These are phyloP conservation scores for Ylistrum balloti DNA, from an alignment of 1,140 invertebrate species.

Conservation along the genomic window DNA sequence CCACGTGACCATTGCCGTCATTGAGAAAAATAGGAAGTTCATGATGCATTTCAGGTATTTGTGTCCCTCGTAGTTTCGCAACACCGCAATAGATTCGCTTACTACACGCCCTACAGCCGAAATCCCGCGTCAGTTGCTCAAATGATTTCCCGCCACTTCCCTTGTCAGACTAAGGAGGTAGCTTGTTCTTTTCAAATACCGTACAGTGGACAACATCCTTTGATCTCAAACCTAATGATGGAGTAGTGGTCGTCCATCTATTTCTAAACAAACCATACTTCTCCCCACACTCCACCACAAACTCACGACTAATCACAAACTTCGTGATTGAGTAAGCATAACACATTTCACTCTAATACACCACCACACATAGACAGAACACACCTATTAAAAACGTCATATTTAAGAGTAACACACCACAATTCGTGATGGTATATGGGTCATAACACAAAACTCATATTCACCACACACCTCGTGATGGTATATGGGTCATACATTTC, in stretches of 20 bases:
- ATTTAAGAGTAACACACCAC: too few relatives aligned
- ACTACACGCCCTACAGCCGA: neutral
- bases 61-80: constrained; percentile 11
- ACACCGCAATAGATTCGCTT: neutral
- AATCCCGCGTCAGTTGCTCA: neutral
- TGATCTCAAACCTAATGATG: neutral
- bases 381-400: too few relatives aligned
- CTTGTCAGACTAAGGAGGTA: constrained; percentile 23
- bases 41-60: constrained; percentile 14
- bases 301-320: too few relatives aligned
- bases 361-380: too few relatives aligned
- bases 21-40: neutral
- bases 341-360: too few relatives aligned
- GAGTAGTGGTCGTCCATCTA: neutral
- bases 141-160: constrained; percentile 32
- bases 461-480: too few relatives aligned
- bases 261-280: neutral
- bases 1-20: neutral
- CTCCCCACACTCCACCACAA: too few relatives aligned
- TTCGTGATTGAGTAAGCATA: too few relatives aligned
- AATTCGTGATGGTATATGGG: too few relatives aligned
- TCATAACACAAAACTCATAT: too few relatives aligned
- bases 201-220: constrained; percentile 37
- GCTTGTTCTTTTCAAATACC: constrained; percentile 33
- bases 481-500: too few relatives aligned